Percentiles rank a stretch among this genome's conserved stretches.
phyloP scores from a whole-genome alignment of 1,140 invertebrate genomes.

The Pentalonia nigronervosa region DNA sequence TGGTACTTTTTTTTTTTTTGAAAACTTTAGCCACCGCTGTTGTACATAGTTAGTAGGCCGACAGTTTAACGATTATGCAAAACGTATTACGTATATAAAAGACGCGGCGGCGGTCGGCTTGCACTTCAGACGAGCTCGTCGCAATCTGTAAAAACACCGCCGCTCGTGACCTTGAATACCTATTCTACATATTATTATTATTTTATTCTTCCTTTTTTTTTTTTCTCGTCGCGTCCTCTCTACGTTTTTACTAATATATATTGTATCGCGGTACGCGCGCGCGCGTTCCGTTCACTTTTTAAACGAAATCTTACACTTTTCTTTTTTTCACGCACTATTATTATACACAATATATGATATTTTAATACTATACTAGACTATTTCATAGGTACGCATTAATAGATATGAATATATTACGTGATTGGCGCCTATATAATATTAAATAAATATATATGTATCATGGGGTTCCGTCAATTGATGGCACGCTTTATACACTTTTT shows the following conservation, averaged over 20 bases:
- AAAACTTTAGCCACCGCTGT: not conserved
- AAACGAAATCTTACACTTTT: constrained; percentile 12
- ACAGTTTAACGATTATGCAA: not conserved
- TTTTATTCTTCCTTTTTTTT: not conserved
- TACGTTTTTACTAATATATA: not conserved
- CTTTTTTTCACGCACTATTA: not conserved
- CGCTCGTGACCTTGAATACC: constrained; percentile 28
- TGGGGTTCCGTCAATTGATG: not conserved
- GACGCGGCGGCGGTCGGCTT: not conserved
- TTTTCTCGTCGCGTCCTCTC: not conserved
- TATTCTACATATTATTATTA: not conserved
- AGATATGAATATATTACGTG: not conserved
- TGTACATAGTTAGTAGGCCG: not conserved
- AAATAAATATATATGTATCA: not conserved
- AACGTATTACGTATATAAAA: not conserved
- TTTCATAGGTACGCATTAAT: not conserved
- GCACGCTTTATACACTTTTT: not conserved
- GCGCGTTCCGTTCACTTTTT: constrained; percentile 4
- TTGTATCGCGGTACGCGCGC: not conserved
- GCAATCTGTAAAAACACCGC: not conserved
- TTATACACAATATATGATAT: not conserved
- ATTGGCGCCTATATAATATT: not conserved
- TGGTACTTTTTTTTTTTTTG: not conserved
- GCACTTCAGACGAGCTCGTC: not conserved
- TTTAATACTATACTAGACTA: not conserved